Evolutionary conservation across 2,113 vertebrate genomes (phyloP).

Genomic region (Albula goreensis): DNA sequence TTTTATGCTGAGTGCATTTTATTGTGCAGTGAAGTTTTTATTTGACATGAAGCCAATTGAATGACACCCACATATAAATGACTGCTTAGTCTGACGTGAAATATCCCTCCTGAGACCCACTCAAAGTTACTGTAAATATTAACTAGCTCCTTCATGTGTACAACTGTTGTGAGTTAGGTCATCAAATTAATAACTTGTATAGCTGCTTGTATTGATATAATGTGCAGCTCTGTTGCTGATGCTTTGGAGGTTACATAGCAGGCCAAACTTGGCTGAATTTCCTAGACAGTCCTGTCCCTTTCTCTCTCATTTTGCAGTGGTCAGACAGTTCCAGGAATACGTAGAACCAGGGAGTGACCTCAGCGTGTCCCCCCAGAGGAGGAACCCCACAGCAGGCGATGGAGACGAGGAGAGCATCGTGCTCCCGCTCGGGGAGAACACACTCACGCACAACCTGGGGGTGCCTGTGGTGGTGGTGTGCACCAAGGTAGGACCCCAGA

Average conservation of each 20-base stretch:
- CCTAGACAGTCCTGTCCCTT: not conserved
- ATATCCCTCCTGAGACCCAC: no score
- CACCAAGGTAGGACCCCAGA: slow-evolving; percentile 81
- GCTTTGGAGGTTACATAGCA: not conserved
- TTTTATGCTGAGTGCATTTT: no score
- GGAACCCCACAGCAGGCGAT: slow-evolving; percentile 76
- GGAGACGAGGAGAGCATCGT: slow-evolving; percentile 87
- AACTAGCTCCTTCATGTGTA: no score
- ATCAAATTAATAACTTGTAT: no score
- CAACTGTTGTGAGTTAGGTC: no score
- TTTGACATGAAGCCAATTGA: no score
- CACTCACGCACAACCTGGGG: slow-evolving; percentile 94
- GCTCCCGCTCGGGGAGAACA: slow-evolving; percentile 91
- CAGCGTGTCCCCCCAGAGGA: slow-evolving; percentile 87
- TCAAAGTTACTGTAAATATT: no score
- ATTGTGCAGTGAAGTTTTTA: no score
- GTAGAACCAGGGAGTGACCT: slow-evolving; percentile 89
- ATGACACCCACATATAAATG: no score
- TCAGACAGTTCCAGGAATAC: slow-evolving; percentile 98
- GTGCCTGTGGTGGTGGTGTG: slow-evolving; percentile 94
- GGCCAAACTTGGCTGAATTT: not conserved
- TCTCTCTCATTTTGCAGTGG: slow-evolving; percentile 69
- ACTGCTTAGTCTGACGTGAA: no score
- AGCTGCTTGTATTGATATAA: not conserved
- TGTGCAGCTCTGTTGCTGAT: not conserved